A percentile compares a stretch with the other conserved stretches of the same genome.
These are phyloP conservation scores for Chrysolina haemoptera DNA, from an alignment of 2,888 invertebrate species.

Conservation along the genomic window DNA sequence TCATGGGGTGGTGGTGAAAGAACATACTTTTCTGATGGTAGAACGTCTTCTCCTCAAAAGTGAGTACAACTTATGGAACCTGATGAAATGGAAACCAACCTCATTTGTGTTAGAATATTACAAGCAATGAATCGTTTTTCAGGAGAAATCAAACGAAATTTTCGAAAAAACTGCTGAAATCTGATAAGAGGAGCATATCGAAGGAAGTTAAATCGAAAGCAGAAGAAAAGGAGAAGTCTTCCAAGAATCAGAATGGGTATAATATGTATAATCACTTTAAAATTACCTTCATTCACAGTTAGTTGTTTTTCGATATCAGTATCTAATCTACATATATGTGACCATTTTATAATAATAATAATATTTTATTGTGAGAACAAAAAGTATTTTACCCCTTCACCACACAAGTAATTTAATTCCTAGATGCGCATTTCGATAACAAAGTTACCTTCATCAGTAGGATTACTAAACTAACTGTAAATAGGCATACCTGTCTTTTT, in stretches of 20 bases:
- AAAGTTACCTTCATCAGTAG: no score
- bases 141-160: conserved; percentile 50
- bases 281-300: conserved; percentile 51
- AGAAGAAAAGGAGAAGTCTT: conserved; percentile 54
- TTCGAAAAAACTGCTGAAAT: conserved; percentile 50
- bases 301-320: conserved; percentile 30
- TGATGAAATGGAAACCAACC: background rate
- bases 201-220: conserved; percentile 54
- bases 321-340: no score
- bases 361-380: no score
- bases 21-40: conserved; percentile 39
- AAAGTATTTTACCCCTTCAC: no score
- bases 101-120: background rate
- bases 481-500: no score
- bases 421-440: no score
- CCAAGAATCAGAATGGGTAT: conserved; percentile 62
- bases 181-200: conserved; percentile 52
- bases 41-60: conserved; percentile 50
- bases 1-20: conserved; percentile 74
- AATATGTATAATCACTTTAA: conserved; percentile 59
- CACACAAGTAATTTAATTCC: no score
- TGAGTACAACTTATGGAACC: conserved; percentile 36
- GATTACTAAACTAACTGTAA: no score
- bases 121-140: conserved; percentile 7
- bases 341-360: no score